phyloP scores from a whole-genome alignment of 2,113 vertebrate species.

The Eubucco bourcierii region DNA sequence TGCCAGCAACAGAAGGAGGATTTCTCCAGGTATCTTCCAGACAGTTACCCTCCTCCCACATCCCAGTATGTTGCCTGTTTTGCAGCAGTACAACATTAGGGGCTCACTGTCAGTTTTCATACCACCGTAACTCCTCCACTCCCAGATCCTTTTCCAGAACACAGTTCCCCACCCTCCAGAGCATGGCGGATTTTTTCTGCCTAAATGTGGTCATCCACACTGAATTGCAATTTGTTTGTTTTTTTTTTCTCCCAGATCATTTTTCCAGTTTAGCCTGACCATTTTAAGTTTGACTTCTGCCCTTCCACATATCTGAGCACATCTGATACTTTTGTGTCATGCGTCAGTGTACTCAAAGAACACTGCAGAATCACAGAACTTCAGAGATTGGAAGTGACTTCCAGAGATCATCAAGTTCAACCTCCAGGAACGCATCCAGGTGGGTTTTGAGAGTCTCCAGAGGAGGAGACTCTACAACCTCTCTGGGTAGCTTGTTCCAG shows the following conservation, averaged over 20 bases:
- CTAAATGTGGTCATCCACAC: not conserved
- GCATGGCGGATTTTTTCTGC: not conserved
- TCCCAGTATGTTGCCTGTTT: not conserved
- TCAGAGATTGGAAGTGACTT: too few species aligned
- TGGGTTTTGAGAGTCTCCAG: too few species aligned
- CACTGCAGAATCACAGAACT: not conserved
- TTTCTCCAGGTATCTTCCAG: constrained; percentile 40
- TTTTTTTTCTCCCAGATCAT: not conserved
- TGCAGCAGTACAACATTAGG: not conserved
- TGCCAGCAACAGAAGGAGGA: constrained; percentile 37
- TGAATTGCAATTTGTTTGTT: not conserved
- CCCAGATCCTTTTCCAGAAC: not conserved
- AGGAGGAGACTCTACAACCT: too few species aligned
- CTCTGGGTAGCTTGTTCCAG: too few species aligned
- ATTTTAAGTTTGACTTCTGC: not conserved
- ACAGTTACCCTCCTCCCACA: constrained; percentile 10
- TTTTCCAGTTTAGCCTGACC: not conserved
- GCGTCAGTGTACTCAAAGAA: not conserved
- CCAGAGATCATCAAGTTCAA: too few species aligned
- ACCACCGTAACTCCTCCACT: not conserved
- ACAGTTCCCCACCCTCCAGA: not conserved
- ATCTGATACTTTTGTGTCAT: not conserved
- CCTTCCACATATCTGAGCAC: not conserved
- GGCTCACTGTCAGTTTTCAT: not conserved
- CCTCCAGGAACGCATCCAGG: too few species aligned